A percentile compares a stretch with the other conserved stretches of the same genome.
These are phyloP conservation scores for Eilema depressum DNA, from an alignment of 2,888 invertebrate species.

Conservation along the genomic window DNA sequence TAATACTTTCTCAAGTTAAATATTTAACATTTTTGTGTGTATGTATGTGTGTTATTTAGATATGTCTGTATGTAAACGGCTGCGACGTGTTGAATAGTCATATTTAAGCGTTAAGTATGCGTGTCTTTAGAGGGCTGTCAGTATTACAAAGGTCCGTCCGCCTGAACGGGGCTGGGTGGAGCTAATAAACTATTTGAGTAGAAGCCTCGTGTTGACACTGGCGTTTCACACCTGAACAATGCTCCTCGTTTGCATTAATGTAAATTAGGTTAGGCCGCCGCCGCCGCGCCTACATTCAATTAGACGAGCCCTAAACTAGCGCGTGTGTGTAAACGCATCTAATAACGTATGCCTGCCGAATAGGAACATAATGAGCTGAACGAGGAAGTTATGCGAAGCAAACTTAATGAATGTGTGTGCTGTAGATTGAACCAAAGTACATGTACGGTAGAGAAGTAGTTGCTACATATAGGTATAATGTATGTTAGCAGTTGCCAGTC, in stretches of 20 bases:
- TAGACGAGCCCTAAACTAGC: constrained; percentile 83
- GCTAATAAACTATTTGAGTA: constrained; percentile 86
- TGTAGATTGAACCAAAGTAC: constrained; percentile 6
- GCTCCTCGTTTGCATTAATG: constrained; percentile 87
- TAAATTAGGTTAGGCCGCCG: constrained; percentile 85
- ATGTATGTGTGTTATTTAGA: constrained; percentile 45
- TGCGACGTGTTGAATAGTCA: constrained; percentile 74
- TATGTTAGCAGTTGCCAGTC: not conserved
- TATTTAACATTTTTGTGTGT: constrained; percentile 42
- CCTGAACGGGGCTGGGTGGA: constrained; percentile 84
- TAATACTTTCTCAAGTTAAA: constrained; percentile 45
- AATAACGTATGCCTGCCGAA: constrained; percentile 56
- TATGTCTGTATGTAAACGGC: constrained; percentile 61
- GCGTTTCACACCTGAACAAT: constrained; percentile 87
- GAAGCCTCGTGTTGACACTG: constrained; percentile 85
- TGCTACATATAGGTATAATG: not conserved
- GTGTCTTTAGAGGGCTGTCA: constrained; percentile 81
- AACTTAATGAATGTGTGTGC: constrained; percentile 16
- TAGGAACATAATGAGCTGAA: constrained; percentile 44
- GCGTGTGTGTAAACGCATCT: constrained; percentile 76
- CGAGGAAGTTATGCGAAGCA: constrained; percentile 22
- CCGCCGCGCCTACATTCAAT: constrained; percentile 84
- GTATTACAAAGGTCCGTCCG: constrained; percentile 81
- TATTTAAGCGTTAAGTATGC: constrained; percentile 81
- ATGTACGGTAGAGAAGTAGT: not conserved